Conservation (phyloP, 2,113 vertebrate genomes). For the Centrocercus urophasianus region DNA sequence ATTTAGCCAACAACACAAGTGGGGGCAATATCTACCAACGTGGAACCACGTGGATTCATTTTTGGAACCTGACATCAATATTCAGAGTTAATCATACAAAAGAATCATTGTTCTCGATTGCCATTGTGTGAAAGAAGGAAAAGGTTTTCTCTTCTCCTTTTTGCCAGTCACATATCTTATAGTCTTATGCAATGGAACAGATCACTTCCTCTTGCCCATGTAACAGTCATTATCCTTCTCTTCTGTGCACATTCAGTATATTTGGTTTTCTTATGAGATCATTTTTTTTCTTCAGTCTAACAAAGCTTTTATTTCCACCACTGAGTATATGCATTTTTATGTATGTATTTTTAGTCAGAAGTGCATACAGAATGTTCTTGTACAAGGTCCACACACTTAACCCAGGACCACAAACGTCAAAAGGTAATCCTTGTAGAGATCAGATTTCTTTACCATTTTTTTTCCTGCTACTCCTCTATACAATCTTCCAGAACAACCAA, state of each 20-base stretch:
- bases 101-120: background rate
- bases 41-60: background rate
- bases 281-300: constrained; percentile 13
- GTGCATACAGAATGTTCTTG: background rate
- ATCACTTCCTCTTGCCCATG: constrained; percentile 38
- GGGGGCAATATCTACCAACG: background rate
- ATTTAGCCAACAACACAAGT: background rate
- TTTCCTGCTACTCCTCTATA: background rate
- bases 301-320: background rate
- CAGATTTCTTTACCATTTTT: background rate
- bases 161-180: background rate
- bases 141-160: background rate
- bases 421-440: background rate
- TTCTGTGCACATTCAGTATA: constrained; percentile 29
- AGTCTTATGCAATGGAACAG: constrained; percentile 25
- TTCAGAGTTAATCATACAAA: background rate
- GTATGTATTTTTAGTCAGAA: background rate
- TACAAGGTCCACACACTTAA: background rate
- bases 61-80: background rate
- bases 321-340: background rate
- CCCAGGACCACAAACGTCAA: background rate
- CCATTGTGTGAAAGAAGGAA: background rate
- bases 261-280: constrained; percentile 29
- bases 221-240: constrained; percentile 30
- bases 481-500: background rate